phyloP scores from a whole-genome alignment of 1,140 invertebrate genomes.

The Battus philenor region DNA sequence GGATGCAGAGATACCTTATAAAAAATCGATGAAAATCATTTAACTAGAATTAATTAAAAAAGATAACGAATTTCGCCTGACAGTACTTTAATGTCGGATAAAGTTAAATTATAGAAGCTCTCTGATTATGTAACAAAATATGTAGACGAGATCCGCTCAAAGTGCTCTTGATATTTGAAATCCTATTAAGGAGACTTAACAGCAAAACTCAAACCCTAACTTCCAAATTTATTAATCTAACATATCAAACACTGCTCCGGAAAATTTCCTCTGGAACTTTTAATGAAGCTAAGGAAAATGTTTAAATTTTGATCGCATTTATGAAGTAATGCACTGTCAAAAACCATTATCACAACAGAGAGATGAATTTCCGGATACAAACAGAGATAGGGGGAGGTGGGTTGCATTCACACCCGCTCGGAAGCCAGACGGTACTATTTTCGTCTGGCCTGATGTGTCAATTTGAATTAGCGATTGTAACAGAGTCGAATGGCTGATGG shows the following conservation, averaged over 20 bases:
- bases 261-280: too few relatives aligned
- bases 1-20: too few relatives aligned
- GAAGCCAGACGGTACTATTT: constrained; percentile 60
- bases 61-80: too few relatives aligned
- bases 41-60: too few relatives aligned
- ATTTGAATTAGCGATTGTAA: constrained; percentile 67
- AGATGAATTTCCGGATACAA: constrained; percentile 31
- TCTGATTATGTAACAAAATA: too few relatives aligned
- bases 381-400: constrained; percentile 24
- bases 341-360: constrained; percentile 51
- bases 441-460: constrained; percentile 68
- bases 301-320: constrained; percentile 32
- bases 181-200: not conserved
- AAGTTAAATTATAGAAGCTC: too few relatives aligned
- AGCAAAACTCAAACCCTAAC: not conserved
- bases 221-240: not conserved
- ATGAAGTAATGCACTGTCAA: constrained; percentile 46
- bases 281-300: constrained; percentile 16
- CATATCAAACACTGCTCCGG: constrained; percentile 1
- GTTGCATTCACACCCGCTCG: constrained; percentile 25
- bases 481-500: constrained; percentile 39
- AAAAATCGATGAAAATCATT: too few relatives aligned
- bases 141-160: too few relatives aligned
- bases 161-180: not conserved
- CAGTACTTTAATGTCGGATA: too few relatives aligned